Percentiles rank a stretch among this genome's conserved stretches.
Conservation (phyloP, 2,888 invertebrate genomes). For the Conistra vaccinii region DNA sequence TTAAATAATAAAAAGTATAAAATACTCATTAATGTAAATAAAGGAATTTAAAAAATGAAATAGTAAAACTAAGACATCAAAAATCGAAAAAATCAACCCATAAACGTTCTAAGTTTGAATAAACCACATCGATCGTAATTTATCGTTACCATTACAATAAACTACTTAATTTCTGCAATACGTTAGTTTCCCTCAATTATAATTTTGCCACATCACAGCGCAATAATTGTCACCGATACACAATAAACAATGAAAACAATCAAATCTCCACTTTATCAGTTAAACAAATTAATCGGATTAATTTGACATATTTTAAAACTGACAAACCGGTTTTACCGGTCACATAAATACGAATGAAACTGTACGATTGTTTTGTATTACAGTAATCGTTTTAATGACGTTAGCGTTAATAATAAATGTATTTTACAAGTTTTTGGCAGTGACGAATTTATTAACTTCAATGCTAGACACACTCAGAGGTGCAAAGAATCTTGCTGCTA, state of each 20-base stretch:
- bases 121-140: not conserved
- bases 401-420: not conserved
- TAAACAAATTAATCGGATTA: conserved; percentile 55
- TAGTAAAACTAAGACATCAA: not conserved
- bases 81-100: not conserved
- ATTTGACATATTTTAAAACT: conserved; percentile 58
- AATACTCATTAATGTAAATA: too few species aligned
- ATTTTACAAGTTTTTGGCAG: not conserved
- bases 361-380: conserved; percentile 28
- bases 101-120: not conserved
- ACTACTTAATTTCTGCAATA: not conserved
- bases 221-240: conserved; percentile 21
- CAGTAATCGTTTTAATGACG: conserved; percentile 33
- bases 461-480: not conserved
- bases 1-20: too few species aligned
- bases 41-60: not conserved
- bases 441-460: too few species aligned
- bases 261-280: conserved; percentile 39
- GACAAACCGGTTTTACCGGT: conserved; percentile 44
- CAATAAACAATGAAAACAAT: conserved; percentile 40
- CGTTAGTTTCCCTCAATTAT: not conserved
- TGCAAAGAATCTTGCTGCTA: not conserved
- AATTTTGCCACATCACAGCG: not conserved
- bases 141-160: not conserved
- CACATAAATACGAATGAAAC: conserved; percentile 36